Conservation (phyloP, 2,113 vertebrate genomes). For the Ailuropoda melanoleuca region DNA sequence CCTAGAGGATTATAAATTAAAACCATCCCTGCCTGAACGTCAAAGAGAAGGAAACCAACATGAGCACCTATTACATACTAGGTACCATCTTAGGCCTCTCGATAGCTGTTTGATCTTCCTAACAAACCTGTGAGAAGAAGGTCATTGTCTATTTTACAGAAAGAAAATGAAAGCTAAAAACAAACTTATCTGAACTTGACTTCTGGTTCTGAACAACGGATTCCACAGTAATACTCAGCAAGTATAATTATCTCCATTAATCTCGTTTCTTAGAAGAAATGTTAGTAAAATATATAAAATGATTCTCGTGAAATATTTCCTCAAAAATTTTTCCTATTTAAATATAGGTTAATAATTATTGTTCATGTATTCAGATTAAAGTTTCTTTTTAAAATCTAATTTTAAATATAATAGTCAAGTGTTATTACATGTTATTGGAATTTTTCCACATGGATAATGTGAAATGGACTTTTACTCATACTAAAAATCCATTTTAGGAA, state of each 20-base stretch:
- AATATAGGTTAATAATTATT: conserved; percentile 1
- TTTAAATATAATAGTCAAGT: background rate
- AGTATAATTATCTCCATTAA: background rate
- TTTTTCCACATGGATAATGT: background rate
- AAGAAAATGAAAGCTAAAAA: background rate
- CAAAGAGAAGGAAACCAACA: background rate
- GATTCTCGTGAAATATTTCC: background rate
- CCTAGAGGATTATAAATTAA: background rate
- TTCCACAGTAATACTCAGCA: background rate
- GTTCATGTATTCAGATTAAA: background rate
- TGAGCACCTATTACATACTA: background rate
- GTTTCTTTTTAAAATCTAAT: background rate
- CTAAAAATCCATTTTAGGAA: background rate
- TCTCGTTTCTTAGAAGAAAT: background rate
- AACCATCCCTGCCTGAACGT: background rate
- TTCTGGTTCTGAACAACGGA: background rate
- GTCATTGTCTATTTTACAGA: background rate
- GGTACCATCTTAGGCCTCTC: background rate
- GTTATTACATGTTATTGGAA: background rate
- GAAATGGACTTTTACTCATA: background rate
- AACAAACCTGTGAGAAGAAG: background rate
- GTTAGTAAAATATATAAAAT: background rate
- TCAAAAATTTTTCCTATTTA: conserved; percentile 22
- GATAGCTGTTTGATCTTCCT: background rate
- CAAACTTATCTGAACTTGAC: no score